Evolutionary conservation across 2,888 invertebrate species (phyloP).

Genomic region (Catocala sponsa): DNA sequence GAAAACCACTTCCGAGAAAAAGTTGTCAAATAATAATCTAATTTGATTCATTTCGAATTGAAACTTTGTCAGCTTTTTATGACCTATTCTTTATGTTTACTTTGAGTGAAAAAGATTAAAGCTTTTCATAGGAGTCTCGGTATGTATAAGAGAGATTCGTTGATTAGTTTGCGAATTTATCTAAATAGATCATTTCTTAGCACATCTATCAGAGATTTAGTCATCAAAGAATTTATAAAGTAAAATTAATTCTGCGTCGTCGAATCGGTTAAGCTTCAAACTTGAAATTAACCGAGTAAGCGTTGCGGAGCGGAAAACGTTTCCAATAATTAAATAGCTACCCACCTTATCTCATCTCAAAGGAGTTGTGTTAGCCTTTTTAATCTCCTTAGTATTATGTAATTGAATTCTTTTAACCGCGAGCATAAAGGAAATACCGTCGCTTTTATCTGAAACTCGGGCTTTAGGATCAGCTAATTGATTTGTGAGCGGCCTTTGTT

Average conservation of each 20-base stretch:
- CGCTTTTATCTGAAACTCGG: conserved; percentile 76
- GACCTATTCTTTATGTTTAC: conserved; percentile 17
- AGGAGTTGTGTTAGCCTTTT: conserved; percentile 81
- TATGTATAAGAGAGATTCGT: conserved; percentile 12
- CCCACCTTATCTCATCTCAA: conserved; percentile 75
- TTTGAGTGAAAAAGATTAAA: conserved; percentile 9
- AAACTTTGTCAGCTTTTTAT: conserved; percentile 33
- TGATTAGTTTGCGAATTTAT: conserved; percentile 18
- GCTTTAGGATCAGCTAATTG: conserved; percentile 78
- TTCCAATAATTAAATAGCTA: conserved; percentile 78
- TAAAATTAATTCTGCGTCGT: conserved; percentile 57
- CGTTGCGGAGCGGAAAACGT: conserved; percentile 58
- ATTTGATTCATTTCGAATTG: conserved; percentile 46
- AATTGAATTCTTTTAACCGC: conserved; percentile 85
- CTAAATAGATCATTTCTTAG: conserved; percentile 26
- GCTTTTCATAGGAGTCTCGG: not conserved
- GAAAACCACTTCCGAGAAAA: conserved; percentile 42
- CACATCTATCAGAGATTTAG: conserved; percentile 40
- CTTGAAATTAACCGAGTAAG: conserved; percentile 60
- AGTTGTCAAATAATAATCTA: conserved; percentile 45
- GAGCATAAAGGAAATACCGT: conserved; percentile 79
- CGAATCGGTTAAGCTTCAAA: conserved; percentile 56
- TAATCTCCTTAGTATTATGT: conserved; percentile 83
- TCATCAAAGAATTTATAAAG: conserved; percentile 52
- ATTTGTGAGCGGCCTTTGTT: conserved; percentile 72